Conservation (phyloP, 2,888 invertebrate species). For the Ochropleura leucogaster region DNA sequence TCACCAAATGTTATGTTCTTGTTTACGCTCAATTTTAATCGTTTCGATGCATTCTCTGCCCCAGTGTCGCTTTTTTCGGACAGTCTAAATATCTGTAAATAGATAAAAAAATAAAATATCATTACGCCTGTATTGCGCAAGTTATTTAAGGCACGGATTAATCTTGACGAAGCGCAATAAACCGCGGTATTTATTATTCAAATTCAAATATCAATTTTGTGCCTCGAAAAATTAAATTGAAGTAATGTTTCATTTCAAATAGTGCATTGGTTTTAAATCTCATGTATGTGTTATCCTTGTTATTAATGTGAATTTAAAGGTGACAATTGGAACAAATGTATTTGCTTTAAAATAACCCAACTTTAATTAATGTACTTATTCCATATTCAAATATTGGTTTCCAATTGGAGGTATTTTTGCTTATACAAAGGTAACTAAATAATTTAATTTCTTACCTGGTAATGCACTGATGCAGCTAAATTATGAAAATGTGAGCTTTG, state of each 20-base stretch:
- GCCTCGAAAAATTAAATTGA: not conserved
- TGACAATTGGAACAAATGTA: not conserved
- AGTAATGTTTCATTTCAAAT: not conserved
- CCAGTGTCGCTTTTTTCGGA: constrained; percentile 63
- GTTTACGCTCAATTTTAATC: constrained; percentile 75
- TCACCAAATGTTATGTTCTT: constrained; percentile 81
- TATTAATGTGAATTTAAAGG: not conserved
- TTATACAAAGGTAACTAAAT: not conserved
- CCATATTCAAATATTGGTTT: not conserved
- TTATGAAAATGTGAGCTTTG: constrained; percentile 74
- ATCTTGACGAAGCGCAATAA: not conserved
- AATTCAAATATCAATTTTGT: constrained; percentile 7
- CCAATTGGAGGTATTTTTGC: not conserved
- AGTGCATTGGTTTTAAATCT: not conserved
- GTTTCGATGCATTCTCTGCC: constrained; percentile 74
- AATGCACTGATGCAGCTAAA: constrained; percentile 82
- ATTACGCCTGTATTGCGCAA: no score
- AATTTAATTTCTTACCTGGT: constrained; percentile 75
- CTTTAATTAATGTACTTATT: not conserved
- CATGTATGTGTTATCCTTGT: not conserved
- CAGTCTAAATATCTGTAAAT: constrained; percentile 70
- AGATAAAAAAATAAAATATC: not conserved
- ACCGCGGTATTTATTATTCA: not conserved
- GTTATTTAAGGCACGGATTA: not conserved
- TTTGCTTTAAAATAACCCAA: not conserved